These are phyloP conservation scores for Atta texana DNA, from an alignment of 1,140 invertebrate genomes.

Conservation along the genomic window DNA sequence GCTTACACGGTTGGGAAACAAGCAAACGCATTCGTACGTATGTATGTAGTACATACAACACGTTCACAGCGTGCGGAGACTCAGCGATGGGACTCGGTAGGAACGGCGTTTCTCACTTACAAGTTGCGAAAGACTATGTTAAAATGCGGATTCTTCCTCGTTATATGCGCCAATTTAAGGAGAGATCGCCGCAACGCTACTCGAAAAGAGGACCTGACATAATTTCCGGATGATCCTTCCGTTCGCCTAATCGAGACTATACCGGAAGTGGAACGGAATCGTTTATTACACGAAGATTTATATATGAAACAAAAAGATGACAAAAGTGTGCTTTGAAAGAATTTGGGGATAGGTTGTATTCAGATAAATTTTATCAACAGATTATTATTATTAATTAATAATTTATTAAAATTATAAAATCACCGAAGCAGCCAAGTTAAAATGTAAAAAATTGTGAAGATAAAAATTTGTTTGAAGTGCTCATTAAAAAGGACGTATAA, in stretches of 20 bases:
- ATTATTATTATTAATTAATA: too few relatives aligned
- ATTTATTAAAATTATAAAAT: too few relatives aligned
- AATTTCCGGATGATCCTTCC: constrained; percentile 56
- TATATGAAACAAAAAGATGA: background rate
- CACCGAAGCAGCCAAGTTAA: too few relatives aligned
- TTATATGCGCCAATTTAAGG: constrained; percentile 17
- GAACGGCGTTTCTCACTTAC: constrained; percentile 73
- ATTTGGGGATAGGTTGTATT: background rate
- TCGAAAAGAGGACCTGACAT: constrained; percentile 37
- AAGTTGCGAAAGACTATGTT: constrained; percentile 65
- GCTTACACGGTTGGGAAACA: constrained; percentile 21
- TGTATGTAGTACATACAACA: background rate
- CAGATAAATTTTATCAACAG: background rate
- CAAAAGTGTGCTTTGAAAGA: background rate
- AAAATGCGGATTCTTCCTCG: constrained; percentile 52
- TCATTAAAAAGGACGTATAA: too few relatives aligned
- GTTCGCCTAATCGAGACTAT: background rate
- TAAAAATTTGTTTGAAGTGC: too few relatives aligned
- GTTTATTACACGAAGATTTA: background rate
- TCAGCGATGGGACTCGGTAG: constrained; percentile 60
- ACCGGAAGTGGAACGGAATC: background rate
- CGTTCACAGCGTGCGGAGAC: constrained; percentile 16
- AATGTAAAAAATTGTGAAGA: too few relatives aligned
- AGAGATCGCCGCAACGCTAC: constrained; percentile 9
- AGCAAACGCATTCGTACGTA: background rate